Conservation (phyloP, 2,888 invertebrate genomes). For the Phaonia tiefii region DNA sequence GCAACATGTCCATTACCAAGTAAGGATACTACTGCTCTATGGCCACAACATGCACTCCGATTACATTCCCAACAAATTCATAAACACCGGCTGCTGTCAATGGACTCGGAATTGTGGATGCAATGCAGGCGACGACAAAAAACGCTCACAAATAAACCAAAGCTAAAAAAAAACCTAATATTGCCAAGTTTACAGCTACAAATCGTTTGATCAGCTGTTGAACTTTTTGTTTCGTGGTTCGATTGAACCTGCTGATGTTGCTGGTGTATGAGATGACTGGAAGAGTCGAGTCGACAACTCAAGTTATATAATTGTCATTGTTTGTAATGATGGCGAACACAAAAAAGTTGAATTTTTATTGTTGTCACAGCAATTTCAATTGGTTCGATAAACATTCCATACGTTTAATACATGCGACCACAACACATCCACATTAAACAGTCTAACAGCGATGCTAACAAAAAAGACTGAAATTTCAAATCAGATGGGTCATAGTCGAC, state of each 20-base stretch:
- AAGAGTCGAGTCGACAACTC: slow-evolving; percentile 42
- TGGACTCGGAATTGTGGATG: slow-evolving; percentile 55
- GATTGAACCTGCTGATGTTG: slow-evolving; percentile 44
- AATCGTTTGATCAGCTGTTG: slow-evolving; percentile 77
- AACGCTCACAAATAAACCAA: slow-evolving; percentile 64
- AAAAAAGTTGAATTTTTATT: slow-evolving; percentile 77
- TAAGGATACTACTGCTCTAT: slow-evolving; percentile 49
- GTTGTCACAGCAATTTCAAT: slow-evolving; percentile 80
- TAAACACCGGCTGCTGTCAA: slow-evolving; percentile 68
- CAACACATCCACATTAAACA: slow-evolving; percentile 64
- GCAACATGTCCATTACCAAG: slow-evolving; percentile 61
- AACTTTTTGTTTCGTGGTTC: slow-evolving; percentile 52
- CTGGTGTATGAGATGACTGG: slow-evolving; percentile 19
- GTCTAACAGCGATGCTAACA: slow-evolving; percentile 46
- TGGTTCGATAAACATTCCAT: slow-evolving; percentile 76
- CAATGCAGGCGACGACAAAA: slow-evolving; percentile 44
- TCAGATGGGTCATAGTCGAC: neutral
- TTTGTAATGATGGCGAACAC: slow-evolving; percentile 58
- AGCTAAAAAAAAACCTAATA: slow-evolving; percentile 38
- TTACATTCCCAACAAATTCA: slow-evolving; percentile 68
- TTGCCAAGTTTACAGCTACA: slow-evolving; percentile 78
- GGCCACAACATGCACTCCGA: slow-evolving; percentile 16
- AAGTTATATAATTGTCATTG: slow-evolving; percentile 67
- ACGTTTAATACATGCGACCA: slow-evolving; percentile 75
- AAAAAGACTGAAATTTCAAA: slow-evolving; percentile 48